phyloP scores from a whole-genome alignment of 2,888 invertebrate genomes.

The Serrognathus titanus region DNA sequence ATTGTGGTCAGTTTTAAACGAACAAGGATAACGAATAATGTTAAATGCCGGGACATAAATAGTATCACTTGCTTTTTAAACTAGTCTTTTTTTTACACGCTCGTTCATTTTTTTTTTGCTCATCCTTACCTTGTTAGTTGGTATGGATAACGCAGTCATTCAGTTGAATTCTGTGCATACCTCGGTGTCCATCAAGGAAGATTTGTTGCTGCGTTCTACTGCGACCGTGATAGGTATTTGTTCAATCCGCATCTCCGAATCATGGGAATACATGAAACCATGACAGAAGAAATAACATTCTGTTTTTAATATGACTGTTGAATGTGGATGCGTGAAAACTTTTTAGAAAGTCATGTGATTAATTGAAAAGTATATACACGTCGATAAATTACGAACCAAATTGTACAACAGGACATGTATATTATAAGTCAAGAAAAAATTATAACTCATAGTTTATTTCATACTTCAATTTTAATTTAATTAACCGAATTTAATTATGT shows the following conservation, averaged over 20 bases:
- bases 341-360: too few species aligned
- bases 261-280: not conserved
- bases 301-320: not conserved
- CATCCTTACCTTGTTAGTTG: slow-evolving; percentile 1
- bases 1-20: not conserved
- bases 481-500: too few species aligned
- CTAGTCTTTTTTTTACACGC: slow-evolving; percentile 1
- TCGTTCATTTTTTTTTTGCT: not conserved
- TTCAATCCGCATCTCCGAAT: not conserved
- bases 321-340: too few species aligned
- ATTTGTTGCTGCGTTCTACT: not conserved
- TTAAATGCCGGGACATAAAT: not conserved
- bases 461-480: too few species aligned
- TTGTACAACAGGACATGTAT: too few species aligned
- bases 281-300: not conserved
- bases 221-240: not conserved
- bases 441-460: too few species aligned
- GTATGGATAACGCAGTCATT: slow-evolving; percentile 1
- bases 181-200: not conserved
- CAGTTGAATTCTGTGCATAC: slow-evolving; percentile 2
- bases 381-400: too few species aligned
- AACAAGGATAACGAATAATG: not conserved
- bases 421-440: too few species aligned
- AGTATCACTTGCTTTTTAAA: not conserved
- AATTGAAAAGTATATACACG: too few species aligned